Evolutionary conservation across 2,113 vertebrate genomes (phyloP).

Genomic region (Phrynocephalus versicolor): DNA sequence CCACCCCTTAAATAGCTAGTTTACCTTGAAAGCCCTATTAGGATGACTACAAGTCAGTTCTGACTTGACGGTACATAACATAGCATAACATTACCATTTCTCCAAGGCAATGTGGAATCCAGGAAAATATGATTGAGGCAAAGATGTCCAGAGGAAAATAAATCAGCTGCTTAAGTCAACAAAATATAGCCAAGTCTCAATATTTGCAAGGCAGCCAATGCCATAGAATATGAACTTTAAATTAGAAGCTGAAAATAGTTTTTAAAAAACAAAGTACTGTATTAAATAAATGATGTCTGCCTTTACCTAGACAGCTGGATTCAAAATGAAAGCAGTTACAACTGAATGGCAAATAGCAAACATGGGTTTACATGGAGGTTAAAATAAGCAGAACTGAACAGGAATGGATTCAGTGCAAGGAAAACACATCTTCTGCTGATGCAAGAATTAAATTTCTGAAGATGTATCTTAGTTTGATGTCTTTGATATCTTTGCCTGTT

Average conservation of each 20-base stretch:
- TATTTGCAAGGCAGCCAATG: conserved; percentile 50
- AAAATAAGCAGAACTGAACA: conserved; percentile 11
- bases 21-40: too few relatives aligned
- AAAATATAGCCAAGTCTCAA: conserved; percentile 54
- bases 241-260: conserved; percentile 42
- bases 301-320: conserved; percentile 30
- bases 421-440: neutral
- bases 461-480: too few relatives aligned
- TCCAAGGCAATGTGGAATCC: conserved; percentile 42
- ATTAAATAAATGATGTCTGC: conserved; percentile 10
- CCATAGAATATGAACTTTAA: conserved; percentile 43
- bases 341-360: conserved; percentile 51
- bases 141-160: conserved; percentile 56
- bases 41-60: too few relatives aligned
- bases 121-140: conserved; percentile 46
- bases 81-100: neutral
- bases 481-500: too few relatives aligned
- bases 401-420: neutral
- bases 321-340: conserved; percentile 53
- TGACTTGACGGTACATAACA: too few relatives aligned
- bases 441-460: too few relatives aligned
- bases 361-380: conserved; percentile 46
- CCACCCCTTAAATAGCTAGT: too few relatives aligned
- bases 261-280: conserved; percentile 47
- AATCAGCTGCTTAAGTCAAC: conserved; percentile 54